phyloP scores from a whole-genome alignment of 2,888 invertebrate species.

The Hyppa rectilinea region DNA sequence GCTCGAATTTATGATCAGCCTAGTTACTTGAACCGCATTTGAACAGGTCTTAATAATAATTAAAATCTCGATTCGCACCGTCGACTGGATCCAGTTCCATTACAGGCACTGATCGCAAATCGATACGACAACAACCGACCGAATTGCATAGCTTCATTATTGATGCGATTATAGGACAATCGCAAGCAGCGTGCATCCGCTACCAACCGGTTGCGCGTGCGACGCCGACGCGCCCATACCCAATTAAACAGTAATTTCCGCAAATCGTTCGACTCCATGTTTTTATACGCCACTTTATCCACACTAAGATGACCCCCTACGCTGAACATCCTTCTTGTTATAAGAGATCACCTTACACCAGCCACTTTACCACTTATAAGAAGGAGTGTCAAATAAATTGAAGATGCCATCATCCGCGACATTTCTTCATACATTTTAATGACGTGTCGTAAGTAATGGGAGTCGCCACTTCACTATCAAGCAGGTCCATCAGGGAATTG shows the following conservation, averaged over 20 bases:
- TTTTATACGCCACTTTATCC: slow-evolving; percentile 53
- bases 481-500: slow-evolving; percentile 1
- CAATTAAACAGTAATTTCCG: slow-evolving; percentile 77
- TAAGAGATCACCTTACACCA: slow-evolving; percentile 38
- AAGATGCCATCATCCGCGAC: slow-evolving; percentile 64
- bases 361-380: slow-evolving; percentile 52
- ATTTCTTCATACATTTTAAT: slow-evolving; percentile 58
- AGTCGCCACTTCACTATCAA: slow-evolving; percentile 9
- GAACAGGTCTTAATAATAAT: slow-evolving; percentile 64
- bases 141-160: slow-evolving; percentile 48
- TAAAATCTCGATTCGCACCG: slow-evolving; percentile 56
- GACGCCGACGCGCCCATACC: slow-evolving; percentile 67
- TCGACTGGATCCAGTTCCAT: slow-evolving; percentile 53
- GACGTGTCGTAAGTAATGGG: slow-evolving; percentile 26
- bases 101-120: slow-evolving; percentile 41
- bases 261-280: slow-evolving; percentile 66
- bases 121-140: slow-evolving; percentile 54
- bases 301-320: slow-evolving; percentile 15
- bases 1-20: slow-evolving; percentile 56
- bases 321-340: background rate
- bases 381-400: slow-evolving; percentile 69
- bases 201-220: slow-evolving; percentile 55
- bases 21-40: slow-evolving; percentile 54
- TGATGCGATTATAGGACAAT: slow-evolving; percentile 55
- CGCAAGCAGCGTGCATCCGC: slow-evolving; percentile 51